Conservation (phyloP, 2,888 invertebrate species). For the Tuberolachnus salignus region DNA sequence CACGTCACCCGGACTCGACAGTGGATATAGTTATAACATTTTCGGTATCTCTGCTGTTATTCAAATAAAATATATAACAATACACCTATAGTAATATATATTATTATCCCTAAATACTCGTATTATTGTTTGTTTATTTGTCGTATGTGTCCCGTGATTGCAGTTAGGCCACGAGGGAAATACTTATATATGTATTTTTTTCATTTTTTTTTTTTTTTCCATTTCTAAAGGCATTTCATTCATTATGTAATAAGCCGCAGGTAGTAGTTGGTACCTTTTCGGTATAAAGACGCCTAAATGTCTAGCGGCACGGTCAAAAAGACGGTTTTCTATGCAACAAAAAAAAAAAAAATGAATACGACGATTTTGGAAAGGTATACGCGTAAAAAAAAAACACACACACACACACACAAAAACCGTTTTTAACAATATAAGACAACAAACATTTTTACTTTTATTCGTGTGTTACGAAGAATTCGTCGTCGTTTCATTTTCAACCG, state of each 20-base stretch:
- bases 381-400: background rate
- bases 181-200: too few relatives aligned
- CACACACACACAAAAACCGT: too few relatives aligned
- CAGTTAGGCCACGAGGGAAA: too few relatives aligned
- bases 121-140: too few relatives aligned
- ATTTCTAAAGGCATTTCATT: background rate
- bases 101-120: too few relatives aligned
- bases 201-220: slow-evolving; percentile 20
- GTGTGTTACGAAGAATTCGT: slow-evolving; percentile 3
- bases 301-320: slow-evolving; percentile 12
- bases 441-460: slow-evolving; percentile 12
- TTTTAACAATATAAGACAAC: background rate
- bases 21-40: too few relatives aligned
- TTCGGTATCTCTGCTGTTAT: too few relatives aligned
- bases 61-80: too few relatives aligned
- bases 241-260: background rate
- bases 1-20: too few relatives aligned
- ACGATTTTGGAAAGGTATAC: background rate
- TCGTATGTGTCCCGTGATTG: too few relatives aligned
- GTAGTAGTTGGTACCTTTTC: background rate
- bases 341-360: background rate
- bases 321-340: slow-evolving; percentile 9
- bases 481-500: slow-evolving; percentile 13
- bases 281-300: slow-evolving; percentile 38
- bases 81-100: too few relatives aligned